Base-by-base conservation (phyloP, 2,113 vertebrate species). In the Pterocles burchelli region DNA sequence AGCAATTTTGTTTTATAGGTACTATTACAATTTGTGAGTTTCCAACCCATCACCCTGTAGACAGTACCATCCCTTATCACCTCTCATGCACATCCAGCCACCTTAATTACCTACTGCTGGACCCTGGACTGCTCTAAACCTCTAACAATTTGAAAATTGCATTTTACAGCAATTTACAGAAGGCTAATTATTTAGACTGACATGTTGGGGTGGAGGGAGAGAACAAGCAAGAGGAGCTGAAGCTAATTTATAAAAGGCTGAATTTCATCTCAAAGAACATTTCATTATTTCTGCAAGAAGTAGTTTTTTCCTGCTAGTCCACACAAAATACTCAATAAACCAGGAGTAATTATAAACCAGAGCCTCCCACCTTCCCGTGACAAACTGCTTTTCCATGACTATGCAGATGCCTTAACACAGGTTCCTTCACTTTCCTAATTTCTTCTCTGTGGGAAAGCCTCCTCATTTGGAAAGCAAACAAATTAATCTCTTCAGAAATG, bases 131-230 rank as follows among this genome's bases (percentile, higher is more conserved):
- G 46, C 10, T 77, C 63, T 52, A 48, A 94, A 63, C 11, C 38
- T 41, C 34, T 12, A 49, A 70, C 51, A 73, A 41, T 18, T 46
- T 63, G 63, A 86, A 84, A 74, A 90, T 52, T 76, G 48, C 67
- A 90, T 92, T 94, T 86, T 51, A 88, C 68, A 75, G 79, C 52
- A 70, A 41, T 91, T 94, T 80, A 77, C 51, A 93, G 92, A 86
- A 73, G 67, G 33, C 55, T 63, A 63, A 75, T 89, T 90, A 92
- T 88, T 95, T 66, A 80, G 57, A 80, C n/a, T 81, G 76, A 63
- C 89, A n/a, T 9, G 29, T 20, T 74, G 79, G 68, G 61, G 43
- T 63, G 14, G 43, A 84, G 20, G 79, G n/a, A 84, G 48, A 90
- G 55, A 66, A 86, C 43, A 89, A 84, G 61, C 43, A 89, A 70